phyloP scores from a whole-genome alignment of 2,888 invertebrate species.

The Ferrisia virgata region DNA sequence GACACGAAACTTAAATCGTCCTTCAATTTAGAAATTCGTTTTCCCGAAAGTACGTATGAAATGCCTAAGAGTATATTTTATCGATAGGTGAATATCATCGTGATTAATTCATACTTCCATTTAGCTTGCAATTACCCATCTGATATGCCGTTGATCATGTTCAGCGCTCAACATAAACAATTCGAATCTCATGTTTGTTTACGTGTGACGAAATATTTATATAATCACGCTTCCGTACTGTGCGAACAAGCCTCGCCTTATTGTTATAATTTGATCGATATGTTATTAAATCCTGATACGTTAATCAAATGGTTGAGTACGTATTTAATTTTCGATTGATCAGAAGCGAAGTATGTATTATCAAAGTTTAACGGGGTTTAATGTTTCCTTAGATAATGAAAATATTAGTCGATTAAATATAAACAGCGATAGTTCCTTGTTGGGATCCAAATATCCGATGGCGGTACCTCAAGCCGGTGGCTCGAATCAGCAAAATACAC shows the following conservation, averaged over 20 bases:
- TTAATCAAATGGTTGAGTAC: slow-evolving; percentile 26
- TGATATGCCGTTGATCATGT: slow-evolving; percentile 31
- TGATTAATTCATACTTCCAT: background rate
- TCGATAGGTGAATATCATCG: background rate
- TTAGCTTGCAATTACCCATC: slow-evolving; percentile 32
- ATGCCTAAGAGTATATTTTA: background rate
- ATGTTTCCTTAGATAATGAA: background rate
- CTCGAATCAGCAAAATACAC: background rate
- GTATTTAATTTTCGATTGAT: background rate
- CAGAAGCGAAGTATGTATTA: background rate
- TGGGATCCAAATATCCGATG: background rate
- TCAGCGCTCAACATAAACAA: slow-evolving; percentile 21
- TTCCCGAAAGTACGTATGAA: slow-evolving; percentile 11
- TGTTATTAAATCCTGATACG: background rate
- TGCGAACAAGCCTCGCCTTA: background rate
- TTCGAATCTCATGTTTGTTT: slow-evolving; percentile 30
- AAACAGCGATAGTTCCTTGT: background rate
- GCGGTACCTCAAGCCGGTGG: background rate
- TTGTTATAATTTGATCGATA: slow-evolving; percentile 26
- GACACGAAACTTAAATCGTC: slow-evolving; percentile 17
- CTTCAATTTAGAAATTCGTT: slow-evolving; percentile 27
- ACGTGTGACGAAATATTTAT: slow-evolving; percentile 5
- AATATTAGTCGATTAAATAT: background rate
- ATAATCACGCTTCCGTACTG: background rate
- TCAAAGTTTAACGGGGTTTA: background rate